Evolutionary conservation across 2,113 vertebrate species (phyloP), one percentile per base, ranked within the genome.

Genomic region (Hemichromis elongatus): DNA sequence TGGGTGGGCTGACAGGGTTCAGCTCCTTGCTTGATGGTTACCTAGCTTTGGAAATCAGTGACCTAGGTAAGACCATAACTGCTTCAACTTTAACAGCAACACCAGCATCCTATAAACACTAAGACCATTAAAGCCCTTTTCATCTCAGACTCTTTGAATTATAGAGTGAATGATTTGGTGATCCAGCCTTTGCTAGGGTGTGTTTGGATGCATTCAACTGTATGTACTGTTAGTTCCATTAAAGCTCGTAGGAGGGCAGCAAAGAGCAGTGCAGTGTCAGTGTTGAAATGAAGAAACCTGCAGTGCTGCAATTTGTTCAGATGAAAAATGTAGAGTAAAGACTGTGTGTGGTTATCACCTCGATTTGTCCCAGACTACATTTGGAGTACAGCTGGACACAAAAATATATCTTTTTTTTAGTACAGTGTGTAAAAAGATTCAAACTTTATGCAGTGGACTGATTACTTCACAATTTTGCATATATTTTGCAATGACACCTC

Each of bases 1-100:
- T 99, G 97, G 98, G 97, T 50, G 98, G 97, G 4, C 82, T 99
- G 77, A 98, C 97, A 1, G 97, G 98, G 7, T 99, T 98, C 90
- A 98, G 96, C 80, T 98, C 98, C 0, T 92, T 99, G 56, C 91
- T 96, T 82, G 97, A 98, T 85, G 97, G 97, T 68, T 98, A 98
- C 93, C 91, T 97, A 81, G 93, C 96, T 73, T 93, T 98, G 0
- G 96, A 97, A 87, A 89, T 93, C 81, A 96, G 96, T 26, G 95
- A 95, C 35, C 86, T 94, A 88, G 97, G 98, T 66, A 37, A 37
- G 59, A 37, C 19, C 13, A 63, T 63, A 8, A 63, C 59, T 75
- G 26, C n/a, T n/a, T n/a, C n/a, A n/a, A n/a, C n/a, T n/a, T n/a
- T n/a, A n/a, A n/a, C 24, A 37, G 24, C 8, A 52, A 37, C 53